Evolutionary conservation across 2,113 vertebrate genomes (phyloP), one percentile per base, ranked within the genome.

Genomic region (Lasiurus cinereus): DNA sequence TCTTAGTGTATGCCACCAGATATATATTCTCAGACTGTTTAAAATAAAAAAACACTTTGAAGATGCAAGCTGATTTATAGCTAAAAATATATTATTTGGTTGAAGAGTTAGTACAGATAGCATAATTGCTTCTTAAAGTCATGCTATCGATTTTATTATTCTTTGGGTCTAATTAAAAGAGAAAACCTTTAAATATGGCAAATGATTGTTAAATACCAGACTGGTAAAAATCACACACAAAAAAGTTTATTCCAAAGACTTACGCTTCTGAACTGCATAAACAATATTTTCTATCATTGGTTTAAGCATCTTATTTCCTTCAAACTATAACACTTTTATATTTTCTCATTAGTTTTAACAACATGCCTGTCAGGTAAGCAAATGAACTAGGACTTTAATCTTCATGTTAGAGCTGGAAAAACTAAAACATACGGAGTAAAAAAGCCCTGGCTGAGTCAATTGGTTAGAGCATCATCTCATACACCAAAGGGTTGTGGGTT

Each of bases 371-470:
- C 73, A 83, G 67, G 62, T 70, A 91, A 36, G 64, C 19, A 88
- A 91, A 89, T 54, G 70, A 39, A 85, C 66, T 18, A 48, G 33
- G 33, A 62, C 33, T 90, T 93, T 74, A 66, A 74, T 93, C 48
- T 95, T 93, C 73, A 73, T 36, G n/a, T 62, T n/a, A 85, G 33
- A 91, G 50, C 22, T 91, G 13, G 43, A 96, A 84, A 96, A 94
- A 91, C 43, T 69, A 95, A 91, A 91, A 91, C 56, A 72, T 46
- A 82, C 83, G 88, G 70, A 95, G 31, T 10, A 86, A 94, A 96
- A 39, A 52, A 66, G 64, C 27, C 6, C 13, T 66, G 31, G 64
- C 31, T 67, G 64, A 15, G 64, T 67, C 14, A 15, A 6, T 67
- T n/a, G 31, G 64, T 67, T 67, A 29, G 64, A 67, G 64, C 64